Base-by-base conservation (phyloP, 1,140 invertebrate genomes). In the Rhyzopertha dominica region DNA sequence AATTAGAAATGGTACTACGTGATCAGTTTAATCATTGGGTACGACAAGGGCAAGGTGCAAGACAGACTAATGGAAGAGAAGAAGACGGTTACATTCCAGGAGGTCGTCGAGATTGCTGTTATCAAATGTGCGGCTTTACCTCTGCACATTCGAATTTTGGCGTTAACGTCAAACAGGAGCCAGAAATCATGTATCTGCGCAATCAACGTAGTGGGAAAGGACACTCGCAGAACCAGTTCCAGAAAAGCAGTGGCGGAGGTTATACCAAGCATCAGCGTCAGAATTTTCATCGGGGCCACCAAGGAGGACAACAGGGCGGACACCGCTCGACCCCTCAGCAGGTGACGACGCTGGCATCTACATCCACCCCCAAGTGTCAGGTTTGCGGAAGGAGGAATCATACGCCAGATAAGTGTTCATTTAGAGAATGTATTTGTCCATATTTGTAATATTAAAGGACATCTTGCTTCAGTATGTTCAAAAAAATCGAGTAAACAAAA, bases 11-110 rank as follows among this genome's bases (percentile, higher is more conserved):
- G 5, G 7, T 34, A 8, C 14, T 42, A 12, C 10, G 45, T 14
- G 37, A 47, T 41, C 10, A 23, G 10, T 47, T 41, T 14, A n/a
- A 42, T 41, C 2, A 34, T 42, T 24, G 28, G 18, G 9, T 47
- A 32, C 17, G 37, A 47, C 5, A 41, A 23, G 14, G 37, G 37
- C 16, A n/a, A 9, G 18, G 37, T 47, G 4, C 45, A 41, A 14
- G 45, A 47, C 17, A 19, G 45, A 14, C 13, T 47, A 8, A 9
- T 47, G 22, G 45, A 41, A 32, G 45, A 47, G 17, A 41, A 47
- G 28, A 22, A 14, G 14, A 31, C 14, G 9, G 43, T 46, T 12
- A 46, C 35, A n/a, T 46, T 46, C 17, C n/a, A n/a, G n/a, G 18
- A 46, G 17, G 35, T 19, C 5, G 19, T 46, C 2, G 43, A 46